Evolutionary conservation across 2,797 vertebrate species (phyloP), one percentile per base, ranked within the genome.

Genomic region (Bradypus variegatus): DNA sequence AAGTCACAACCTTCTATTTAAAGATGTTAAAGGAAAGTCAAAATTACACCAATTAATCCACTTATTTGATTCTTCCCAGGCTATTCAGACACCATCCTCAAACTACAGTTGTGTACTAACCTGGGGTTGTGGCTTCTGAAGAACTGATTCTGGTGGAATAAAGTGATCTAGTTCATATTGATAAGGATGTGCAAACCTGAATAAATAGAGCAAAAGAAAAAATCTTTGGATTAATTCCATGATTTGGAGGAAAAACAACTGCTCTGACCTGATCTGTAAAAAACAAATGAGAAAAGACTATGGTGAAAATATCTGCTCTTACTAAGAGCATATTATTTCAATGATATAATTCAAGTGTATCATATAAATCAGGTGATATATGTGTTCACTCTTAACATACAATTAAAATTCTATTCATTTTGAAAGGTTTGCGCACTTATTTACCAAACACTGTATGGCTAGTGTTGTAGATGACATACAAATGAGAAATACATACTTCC

Each of bases 131-230:
- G 98, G 98, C 93, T 98, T 99, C 50, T 97, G 96, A 38, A 98
- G 97, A 81, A 98, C 96, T 53, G n/a, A 95, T 18, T 98, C 98
- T 50, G 97, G 95, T 78, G 98, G 94, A 23, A 96, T 97, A 75
- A 99, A 98, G 96, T 98, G 98, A 79, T 99, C 98, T 83, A 99
- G 91, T 89, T 99, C 99, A 95, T 99, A 98, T 16, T 98, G 98
- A 94, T 99, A 99, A 9, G 99, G 99, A 86, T 99, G 99, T 81
- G 98, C 98, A 97, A 99, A 99, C 98, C 99, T 99, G 92, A 23
- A 64, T 27, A 75, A 94, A 94, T 50, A 0, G 81, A 41, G 64
- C 16, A 94, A 93, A 80, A 91, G 31, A 83, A 53, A 25, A 79
- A 87, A 86, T 69, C 78, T 72, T 81, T 77, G 64, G 62, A 70